A percentile compares a stretch with the other conserved stretches of the same genome.
These are phyloP conservation scores for Diarsia mendica DNA, from an alignment of 2,888 invertebrate genomes.

Conservation along the genomic window DNA sequence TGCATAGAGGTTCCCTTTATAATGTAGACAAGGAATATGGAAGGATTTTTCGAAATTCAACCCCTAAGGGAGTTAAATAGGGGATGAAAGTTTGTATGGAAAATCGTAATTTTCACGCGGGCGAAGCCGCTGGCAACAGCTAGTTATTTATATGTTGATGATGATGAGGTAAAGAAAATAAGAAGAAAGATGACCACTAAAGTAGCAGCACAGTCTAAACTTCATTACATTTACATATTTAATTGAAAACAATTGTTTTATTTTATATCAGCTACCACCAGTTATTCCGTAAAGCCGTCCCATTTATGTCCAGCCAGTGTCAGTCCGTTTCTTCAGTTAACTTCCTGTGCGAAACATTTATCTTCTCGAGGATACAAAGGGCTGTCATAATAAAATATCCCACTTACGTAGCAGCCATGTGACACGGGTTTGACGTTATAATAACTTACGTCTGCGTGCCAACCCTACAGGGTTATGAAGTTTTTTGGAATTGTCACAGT, in stretches of 20 bases:
- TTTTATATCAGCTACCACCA: constrained; percentile 22
- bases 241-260: constrained; percentile 20
- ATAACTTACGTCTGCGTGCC: constrained; percentile 67
- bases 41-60: no score
- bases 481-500: constrained; percentile 47
- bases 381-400: constrained; percentile 75
- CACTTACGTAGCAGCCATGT: constrained; percentile 65
- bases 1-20: no score
- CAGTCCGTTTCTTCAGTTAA: constrained; percentile 56
- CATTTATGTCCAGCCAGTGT: constrained; percentile 45
- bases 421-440: constrained; percentile 78
- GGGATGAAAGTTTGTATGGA: no score
- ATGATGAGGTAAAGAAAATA: no score
- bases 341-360: constrained; percentile 57
- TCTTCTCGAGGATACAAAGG: constrained; percentile 64
- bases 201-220: not conserved
- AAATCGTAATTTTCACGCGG: no score
- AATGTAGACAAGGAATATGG: no score
- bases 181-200: no score
- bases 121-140: no score
- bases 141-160: no score
- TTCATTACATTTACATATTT: not conserved
- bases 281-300: constrained; percentile 12
- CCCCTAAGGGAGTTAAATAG: no score
- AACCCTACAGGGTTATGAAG: constrained; percentile 62